Conservation (phyloP, 2,888 invertebrate genomes). For the Ethmia dodecea region DNA sequence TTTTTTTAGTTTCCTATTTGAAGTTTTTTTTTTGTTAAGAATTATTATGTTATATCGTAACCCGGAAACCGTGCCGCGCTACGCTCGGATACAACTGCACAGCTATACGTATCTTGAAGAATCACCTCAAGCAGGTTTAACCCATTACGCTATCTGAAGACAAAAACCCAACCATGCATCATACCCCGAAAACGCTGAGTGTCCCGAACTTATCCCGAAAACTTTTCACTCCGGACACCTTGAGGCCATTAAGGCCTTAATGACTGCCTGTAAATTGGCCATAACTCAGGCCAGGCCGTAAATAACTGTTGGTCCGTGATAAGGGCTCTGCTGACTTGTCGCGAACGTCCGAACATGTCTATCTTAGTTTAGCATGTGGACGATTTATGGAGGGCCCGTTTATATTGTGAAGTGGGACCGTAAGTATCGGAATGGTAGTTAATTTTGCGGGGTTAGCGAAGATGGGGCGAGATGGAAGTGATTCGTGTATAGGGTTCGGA, state of each 20-base stretch:
- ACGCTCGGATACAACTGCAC: no score
- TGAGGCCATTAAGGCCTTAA: slow-evolving; percentile 73
- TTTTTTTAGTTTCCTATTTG: no score
- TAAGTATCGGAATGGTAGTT: slow-evolving; percentile 6
- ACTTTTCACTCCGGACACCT: slow-evolving; percentile 69
- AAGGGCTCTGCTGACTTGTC: slow-evolving; percentile 72
- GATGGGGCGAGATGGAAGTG: no score
- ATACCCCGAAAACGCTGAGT: slow-evolving; percentile 49
- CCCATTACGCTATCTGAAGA: slow-evolving; percentile 20
- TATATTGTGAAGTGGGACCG: slow-evolving; percentile 32
- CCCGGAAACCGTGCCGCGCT: no score
- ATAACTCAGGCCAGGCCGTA: slow-evolving; percentile 69
- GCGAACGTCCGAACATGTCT: slow-evolving; percentile 60
- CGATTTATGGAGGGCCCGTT: slow-evolving; percentile 49
- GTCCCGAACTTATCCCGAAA: slow-evolving; percentile 55
- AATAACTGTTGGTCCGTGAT: slow-evolving; percentile 68
- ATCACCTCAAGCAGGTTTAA: no score
- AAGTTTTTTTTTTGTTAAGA: no score
- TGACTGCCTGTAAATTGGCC: slow-evolving; percentile 77
- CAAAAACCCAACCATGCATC: slow-evolving; percentile 28
- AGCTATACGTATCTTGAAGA: no score
- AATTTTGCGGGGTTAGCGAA: slow-evolving; percentile 4
- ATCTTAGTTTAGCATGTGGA: slow-evolving; percentile 67
- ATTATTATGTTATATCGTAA: no score
- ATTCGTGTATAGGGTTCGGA: background rate